A percentile compares a stretch with the other conserved stretches of the same genome.
phyloP scores from a whole-genome alignment of 2,888 invertebrate genomes.

The Agrotis ipsilon region DNA sequence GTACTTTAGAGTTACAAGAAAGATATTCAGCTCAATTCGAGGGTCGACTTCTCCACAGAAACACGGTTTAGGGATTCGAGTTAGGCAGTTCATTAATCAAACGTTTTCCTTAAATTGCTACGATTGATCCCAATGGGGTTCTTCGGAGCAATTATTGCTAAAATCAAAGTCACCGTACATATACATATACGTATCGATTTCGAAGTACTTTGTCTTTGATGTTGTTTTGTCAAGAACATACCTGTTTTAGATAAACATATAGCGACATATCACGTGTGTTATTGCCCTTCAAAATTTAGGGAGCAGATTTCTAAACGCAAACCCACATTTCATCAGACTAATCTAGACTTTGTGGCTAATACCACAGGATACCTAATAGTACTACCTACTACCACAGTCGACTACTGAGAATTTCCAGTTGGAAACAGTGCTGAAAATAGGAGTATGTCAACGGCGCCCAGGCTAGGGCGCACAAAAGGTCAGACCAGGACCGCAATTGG shows the following conservation, averaged over 20 bases:
- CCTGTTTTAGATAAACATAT: neutral
- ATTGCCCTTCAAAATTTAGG: too few relatives aligned
- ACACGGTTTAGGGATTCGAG: conserved; percentile 33
- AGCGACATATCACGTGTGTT: neutral
- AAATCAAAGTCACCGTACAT: conserved; percentile 21
- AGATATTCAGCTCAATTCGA: conserved; percentile 1
- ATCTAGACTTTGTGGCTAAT: too few relatives aligned
- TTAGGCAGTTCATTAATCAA: conserved; percentile 50
- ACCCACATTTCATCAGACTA: too few relatives aligned
- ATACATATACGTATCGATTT: conserved; percentile 4
- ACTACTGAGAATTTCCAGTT: too few relatives aligned
- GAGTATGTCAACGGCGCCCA: too few relatives aligned
- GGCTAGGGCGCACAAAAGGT: too few relatives aligned
- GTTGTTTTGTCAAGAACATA: neutral
- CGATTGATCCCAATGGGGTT: conserved; percentile 47
- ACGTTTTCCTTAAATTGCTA: conserved; percentile 44
- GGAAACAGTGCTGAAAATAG: too few relatives aligned
- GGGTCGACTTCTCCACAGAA: conserved; percentile 36
- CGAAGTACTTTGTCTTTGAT: conserved; percentile 18
- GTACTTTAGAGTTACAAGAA: conserved; percentile 2
- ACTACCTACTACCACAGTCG: too few relatives aligned
- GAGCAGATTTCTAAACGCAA: too few relatives aligned
- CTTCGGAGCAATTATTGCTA: conserved; percentile 22
- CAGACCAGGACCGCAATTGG: too few relatives aligned
- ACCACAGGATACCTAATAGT: too few relatives aligned